Conservation (phyloP, 2,797 vertebrate genomes). For the Tauraco hartlaubi region DNA sequence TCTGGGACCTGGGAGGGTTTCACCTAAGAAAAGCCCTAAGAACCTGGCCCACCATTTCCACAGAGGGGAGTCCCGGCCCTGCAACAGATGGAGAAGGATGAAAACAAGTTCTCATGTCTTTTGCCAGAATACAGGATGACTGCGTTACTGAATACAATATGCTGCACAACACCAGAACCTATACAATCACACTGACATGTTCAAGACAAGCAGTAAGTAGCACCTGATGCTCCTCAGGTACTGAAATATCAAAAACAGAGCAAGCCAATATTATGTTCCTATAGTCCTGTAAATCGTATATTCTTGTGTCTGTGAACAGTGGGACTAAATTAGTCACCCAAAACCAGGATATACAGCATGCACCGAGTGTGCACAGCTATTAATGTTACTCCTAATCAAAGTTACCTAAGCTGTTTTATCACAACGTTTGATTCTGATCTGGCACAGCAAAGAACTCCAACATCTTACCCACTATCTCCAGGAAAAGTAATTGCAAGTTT, state of each 20-base stretch:
- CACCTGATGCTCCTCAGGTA: background rate
- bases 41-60: background rate
- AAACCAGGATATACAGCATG: background rate
- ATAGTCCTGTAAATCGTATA: background rate
- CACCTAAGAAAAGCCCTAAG: background rate
- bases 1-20: background rate
- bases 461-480: background rate
- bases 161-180: background rate
- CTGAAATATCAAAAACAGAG: background rate
- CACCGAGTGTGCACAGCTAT: background rate
- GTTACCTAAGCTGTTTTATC: background rate
- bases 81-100: background rate
- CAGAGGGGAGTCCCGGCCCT: background rate
- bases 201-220: background rate
- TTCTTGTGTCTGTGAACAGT: background rate
- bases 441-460: background rate
- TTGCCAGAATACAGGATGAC: background rate
- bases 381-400: background rate
- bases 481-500: background rate
- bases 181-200: background rate
- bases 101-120: background rate
- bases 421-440: background rate
- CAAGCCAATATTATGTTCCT: background rate
- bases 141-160: background rate
- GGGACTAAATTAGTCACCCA: background rate